phyloP scores from a whole-genome alignment of 23 tunicate species.

The Trididemnum nubilum region DNA sequence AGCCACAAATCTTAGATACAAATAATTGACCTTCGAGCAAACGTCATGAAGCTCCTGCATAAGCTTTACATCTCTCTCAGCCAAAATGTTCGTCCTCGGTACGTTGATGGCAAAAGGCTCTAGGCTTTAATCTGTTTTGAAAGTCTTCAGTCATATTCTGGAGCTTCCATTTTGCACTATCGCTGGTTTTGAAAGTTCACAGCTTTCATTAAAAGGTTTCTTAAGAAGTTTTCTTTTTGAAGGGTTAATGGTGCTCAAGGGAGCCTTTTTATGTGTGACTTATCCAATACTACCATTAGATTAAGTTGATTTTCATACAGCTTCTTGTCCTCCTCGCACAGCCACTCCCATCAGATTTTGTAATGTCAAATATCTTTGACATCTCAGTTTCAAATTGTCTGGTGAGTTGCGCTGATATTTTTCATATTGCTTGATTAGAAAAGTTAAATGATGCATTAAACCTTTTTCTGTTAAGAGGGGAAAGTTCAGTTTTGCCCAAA shows the following conservation, averaged over 20 bases:
- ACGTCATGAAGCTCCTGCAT: too few species aligned
- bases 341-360: background rate
- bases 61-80: background rate
- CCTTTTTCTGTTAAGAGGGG: too few species aligned
- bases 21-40: background rate
- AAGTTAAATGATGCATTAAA: too few species aligned
- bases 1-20: background rate
- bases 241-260: background rate
- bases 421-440: too few species aligned
- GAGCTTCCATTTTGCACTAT: background rate
- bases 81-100: too few species aligned
- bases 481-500: too few species aligned
- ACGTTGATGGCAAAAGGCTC: too few species aligned
- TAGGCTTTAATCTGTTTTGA: too few species aligned
- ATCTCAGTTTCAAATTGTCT: background rate
- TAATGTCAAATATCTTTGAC: background rate
- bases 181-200: background rate
- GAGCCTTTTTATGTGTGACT: background rate
- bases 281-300: background rate
- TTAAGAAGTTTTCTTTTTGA: background rate
- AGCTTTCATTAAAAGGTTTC: background rate
- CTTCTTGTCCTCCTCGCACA: background rate
- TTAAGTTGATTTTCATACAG: background rate
- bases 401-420: too few species aligned
- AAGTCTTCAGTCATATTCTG: background rate